phyloP scores from a whole-genome alignment of 2,888 invertebrate genomes.

The Lathronympha strigana region DNA sequence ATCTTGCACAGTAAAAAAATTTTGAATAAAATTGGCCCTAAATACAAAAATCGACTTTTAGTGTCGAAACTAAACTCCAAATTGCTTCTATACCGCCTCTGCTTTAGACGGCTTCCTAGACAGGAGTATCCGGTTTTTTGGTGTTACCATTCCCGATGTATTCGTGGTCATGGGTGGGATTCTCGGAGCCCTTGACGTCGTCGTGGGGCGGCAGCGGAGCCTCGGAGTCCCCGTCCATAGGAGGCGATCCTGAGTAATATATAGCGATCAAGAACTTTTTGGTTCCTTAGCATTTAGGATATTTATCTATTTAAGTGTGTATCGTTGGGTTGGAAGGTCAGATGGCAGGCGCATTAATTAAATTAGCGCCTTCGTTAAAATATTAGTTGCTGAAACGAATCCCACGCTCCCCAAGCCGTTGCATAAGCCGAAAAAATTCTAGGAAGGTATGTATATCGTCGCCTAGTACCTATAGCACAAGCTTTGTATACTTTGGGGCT shows the following conservation, averaged over 20 bases:
- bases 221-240: conserved; percentile 85
- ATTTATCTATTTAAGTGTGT: too few species aligned
- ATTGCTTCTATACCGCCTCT: not conserved
- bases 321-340: too few species aligned
- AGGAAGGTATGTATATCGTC: too few species aligned
- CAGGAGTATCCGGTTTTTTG: conserved; percentile 81
- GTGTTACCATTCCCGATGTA: conserved; percentile 85
- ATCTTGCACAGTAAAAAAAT: too few species aligned
- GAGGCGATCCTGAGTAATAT: conserved; percentile 83
- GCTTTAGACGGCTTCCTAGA: conserved; percentile 62
- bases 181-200: conserved; percentile 84
- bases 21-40: not conserved
- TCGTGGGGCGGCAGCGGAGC: conserved; percentile 85
- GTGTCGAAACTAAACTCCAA: not conserved
- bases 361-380: too few species aligned
- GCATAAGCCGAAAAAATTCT: too few species aligned
- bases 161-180: conserved; percentile 85
- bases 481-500: too few species aligned
- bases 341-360: too few species aligned
- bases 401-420: too few species aligned
- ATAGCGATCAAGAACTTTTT: conserved; percentile 80
- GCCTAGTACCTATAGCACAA: too few species aligned
- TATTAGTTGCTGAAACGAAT: too few species aligned
- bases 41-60: not conserved
- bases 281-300: not conserved